These are phyloP conservation scores for Micromesistius poutassou DNA, from an alignment of 2,797 vertebrate species.

Conservation along the genomic window DNA sequence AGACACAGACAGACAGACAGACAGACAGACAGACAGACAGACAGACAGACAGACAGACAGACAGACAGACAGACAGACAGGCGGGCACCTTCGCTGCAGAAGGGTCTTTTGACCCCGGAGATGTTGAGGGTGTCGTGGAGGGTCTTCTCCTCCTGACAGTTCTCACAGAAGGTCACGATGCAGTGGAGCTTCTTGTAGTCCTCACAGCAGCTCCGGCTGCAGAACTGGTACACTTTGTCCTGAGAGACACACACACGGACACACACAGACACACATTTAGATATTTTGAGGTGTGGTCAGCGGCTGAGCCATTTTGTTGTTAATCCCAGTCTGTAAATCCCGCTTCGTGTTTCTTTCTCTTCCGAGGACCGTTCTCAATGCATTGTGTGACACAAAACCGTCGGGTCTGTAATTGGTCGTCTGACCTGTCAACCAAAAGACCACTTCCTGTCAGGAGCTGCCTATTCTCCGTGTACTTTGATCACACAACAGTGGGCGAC, in stretches of 20 bases:
- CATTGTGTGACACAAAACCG: not conserved
- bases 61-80: not conserved
- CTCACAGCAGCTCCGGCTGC: constrained; percentile 92
- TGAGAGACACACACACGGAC: constrained; percentile 59
- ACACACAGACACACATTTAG: not conserved
- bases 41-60: not conserved
- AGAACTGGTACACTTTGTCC: constrained; percentile 97
- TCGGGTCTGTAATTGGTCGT: not conserved
- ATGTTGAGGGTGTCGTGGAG: constrained; percentile 94
- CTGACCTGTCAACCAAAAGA: too few relatives aligned
- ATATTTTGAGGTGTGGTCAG: not conserved
- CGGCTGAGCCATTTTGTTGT: not conserved
- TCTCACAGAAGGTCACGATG: constrained; percentile 96
- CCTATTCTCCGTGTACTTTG: not conserved
- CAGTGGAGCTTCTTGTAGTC: constrained; percentile 99
- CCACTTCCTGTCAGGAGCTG: too few relatives aligned
- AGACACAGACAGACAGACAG: not conserved
- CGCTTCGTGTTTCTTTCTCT: not conserved
- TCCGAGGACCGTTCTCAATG: not conserved
- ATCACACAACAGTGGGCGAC: not conserved
- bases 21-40: not conserved
- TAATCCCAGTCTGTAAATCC: not conserved
- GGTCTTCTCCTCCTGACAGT: constrained; percentile 98
- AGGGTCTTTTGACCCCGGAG: constrained; percentile 93
- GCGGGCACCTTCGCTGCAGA: constrained; percentile 94